Percentiles rank a stretch among this genome's conserved stretches.
Conservation (phyloP, 2,113 vertebrate species). For the Chionodraco myersi region DNA sequence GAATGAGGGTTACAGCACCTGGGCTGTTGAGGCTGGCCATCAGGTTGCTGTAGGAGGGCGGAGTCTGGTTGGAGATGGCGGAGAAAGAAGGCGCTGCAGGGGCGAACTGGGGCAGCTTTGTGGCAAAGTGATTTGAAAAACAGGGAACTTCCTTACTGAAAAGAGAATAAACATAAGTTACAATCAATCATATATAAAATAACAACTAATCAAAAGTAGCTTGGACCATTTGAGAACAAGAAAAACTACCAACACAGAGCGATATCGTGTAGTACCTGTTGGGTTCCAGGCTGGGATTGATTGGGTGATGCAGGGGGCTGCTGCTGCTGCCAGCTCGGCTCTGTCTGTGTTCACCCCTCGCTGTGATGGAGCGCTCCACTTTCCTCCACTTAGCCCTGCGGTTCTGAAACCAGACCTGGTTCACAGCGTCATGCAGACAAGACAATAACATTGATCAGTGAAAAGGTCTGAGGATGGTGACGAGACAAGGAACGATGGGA, state of each 20-base stretch:
- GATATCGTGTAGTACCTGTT: constrained; percentile 52
- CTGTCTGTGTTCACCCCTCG: constrained; percentile 73
- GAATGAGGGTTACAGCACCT: constrained; percentile 57
- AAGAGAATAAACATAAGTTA: not conserved
- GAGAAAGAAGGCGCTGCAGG: constrained; percentile 53
- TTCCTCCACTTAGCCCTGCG: constrained; percentile 96
- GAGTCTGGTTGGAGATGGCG: constrained; percentile 60
- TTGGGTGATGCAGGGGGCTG: constrained; percentile 48
- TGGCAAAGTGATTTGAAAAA: constrained; percentile 56
- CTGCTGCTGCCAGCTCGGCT: constrained; percentile 19
- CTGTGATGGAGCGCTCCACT: constrained; percentile 76
- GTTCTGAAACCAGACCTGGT: constrained; percentile 98
- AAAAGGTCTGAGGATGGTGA: not conserved
- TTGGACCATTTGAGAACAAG: not conserved
- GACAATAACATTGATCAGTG: not conserved
- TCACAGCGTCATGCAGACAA: constrained; percentile 13
- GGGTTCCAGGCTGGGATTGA: constrained; percentile 38
- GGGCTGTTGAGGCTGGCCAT: constrained; percentile 73
- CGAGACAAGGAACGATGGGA: not conserved
- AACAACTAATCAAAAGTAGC: not conserved
- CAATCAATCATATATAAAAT: not conserved
- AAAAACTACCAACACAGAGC: not conserved
- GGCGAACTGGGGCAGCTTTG: constrained; percentile 45
- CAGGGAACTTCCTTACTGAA: constrained; percentile 42
- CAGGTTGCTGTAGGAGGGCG: constrained; percentile 71